Percentiles rank a stretch among this genome's conserved stretches.
Evolutionary conservation across 2,888 invertebrate genomes (phyloP).

Genomic region (Sicus ferrugineus): DNA sequence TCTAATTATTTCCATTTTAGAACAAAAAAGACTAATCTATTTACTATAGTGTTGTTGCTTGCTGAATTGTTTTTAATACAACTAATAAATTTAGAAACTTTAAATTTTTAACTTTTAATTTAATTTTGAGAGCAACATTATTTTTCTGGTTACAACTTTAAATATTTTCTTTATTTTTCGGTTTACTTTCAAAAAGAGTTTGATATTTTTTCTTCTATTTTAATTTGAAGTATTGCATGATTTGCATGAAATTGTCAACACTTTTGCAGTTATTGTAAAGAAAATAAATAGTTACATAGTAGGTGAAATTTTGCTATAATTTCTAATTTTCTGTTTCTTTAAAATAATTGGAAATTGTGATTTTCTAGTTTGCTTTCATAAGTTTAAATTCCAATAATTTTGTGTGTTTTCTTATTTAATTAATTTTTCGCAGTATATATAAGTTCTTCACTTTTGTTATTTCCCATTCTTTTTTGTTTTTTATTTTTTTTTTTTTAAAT

Average conservation of each 20-base stretch:
- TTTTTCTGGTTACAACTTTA: neutral
- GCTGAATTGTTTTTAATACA: too few species aligned
- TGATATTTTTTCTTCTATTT: too few species aligned
- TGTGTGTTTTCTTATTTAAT: neutral
- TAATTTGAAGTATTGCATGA: too few species aligned
- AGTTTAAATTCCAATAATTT: neutral
- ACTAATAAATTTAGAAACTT: too few species aligned
- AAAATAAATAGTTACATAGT: too few species aligned
- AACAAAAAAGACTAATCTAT: too few species aligned
- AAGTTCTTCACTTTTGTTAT: neutral
- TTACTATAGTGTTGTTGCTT: too few species aligned
- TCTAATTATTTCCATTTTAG: too few species aligned
- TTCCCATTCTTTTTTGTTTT: conserved; percentile 9
- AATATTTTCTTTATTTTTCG: neutral
- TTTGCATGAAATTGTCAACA: too few species aligned
- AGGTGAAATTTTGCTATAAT: too few species aligned
- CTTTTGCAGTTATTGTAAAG: too few species aligned
- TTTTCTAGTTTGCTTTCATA: conserved; percentile 6
- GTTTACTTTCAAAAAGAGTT: neutral
- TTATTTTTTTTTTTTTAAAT: conserved; percentile 31
- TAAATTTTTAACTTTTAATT: neutral
- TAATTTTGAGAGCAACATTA: neutral
- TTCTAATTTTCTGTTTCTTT: too few species aligned
- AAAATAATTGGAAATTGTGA: conserved; percentile 4
- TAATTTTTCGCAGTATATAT: neutral